Evolutionary conservation across 2,797 vertebrate genomes (phyloP).

Genomic region (Gastrophryne carolinensis): DNA sequence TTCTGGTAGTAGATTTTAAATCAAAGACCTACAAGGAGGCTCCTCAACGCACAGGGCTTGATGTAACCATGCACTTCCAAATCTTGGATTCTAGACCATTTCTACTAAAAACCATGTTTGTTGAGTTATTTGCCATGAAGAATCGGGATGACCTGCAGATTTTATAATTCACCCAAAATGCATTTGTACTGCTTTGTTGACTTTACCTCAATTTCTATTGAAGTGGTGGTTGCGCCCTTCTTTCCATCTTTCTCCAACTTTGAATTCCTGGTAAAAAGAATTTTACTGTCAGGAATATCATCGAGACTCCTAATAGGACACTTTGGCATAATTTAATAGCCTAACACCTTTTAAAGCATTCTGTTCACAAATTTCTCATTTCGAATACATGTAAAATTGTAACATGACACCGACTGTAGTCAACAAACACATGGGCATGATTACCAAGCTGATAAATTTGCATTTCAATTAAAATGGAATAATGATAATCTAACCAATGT

Average conservation of each 20-base stretch:
- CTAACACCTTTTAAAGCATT: neutral
- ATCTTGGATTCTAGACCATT: constrained; percentile 28
- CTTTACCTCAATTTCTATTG: constrained; percentile 14
- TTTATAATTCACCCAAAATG: constrained; percentile 15
- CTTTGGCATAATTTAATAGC: neutral
- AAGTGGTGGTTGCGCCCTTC: neutral
- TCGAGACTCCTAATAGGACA: neutral
- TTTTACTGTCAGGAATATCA: constrained; percentile 5
- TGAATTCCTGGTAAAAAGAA: neutral
- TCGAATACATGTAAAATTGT: neutral
- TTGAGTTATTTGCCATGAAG: constrained; percentile 40
- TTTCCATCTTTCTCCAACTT: neutral
- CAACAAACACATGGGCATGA: neutral
- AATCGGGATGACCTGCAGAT: constrained; percentile 40
- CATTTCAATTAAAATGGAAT: neutral
- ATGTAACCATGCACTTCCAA: constrained; percentile 50
- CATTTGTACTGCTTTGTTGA: constrained; percentile 11
- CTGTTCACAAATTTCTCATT: neutral
- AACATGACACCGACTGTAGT: neutral
- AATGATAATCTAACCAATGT: neutral
- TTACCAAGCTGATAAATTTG: neutral
- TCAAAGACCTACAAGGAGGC: constrained; percentile 34
- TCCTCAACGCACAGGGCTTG: constrained; percentile 43
- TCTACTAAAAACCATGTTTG: constrained; percentile 33
- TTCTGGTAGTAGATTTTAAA: constrained; percentile 52